phyloP scores from a whole-genome alignment of 2,888 invertebrate genomes.

The Rhagonycha fulva region DNA sequence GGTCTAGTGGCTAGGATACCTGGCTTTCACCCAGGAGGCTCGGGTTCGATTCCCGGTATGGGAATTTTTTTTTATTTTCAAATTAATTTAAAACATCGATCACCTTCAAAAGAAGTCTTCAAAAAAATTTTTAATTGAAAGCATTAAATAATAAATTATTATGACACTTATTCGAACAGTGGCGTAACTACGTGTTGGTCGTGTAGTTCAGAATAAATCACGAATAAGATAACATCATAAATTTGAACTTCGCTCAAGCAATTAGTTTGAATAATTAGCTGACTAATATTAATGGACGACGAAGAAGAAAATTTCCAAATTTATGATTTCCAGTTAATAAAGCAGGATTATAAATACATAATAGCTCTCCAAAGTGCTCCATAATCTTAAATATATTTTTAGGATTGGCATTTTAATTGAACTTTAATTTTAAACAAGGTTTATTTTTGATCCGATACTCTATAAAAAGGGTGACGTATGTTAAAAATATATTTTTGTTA shows the following conservation, averaged over 20 bases:
- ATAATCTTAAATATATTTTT: neutral
- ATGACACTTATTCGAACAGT: too few species aligned
- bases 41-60: slow-evolving; percentile 76
- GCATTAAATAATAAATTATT: too few species aligned
- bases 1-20: slow-evolving; percentile 74
- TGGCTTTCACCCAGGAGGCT: slow-evolving; percentile 76
- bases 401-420: neutral
- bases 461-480: neutral
- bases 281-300: neutral
- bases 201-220: too few species aligned
- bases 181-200: too few species aligned
- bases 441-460: neutral
- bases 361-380: neutral
- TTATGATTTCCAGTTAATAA: neutral
- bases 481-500: neutral
- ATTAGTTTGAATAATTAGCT: neutral
- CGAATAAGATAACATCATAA: too few species aligned
- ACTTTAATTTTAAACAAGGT: neutral
- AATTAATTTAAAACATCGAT: too few species aligned
- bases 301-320: neutral
- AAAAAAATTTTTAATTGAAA: too few species aligned
- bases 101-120: too few species aligned
- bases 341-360: neutral
- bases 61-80: slow-evolving; percentile 53
- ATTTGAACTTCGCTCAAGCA: neutral